Evolutionary conservation across 2,797 vertebrate species (phyloP), one percentile per base, ranked within the genome.

Genomic region (Clarias laeviceps): DNA sequence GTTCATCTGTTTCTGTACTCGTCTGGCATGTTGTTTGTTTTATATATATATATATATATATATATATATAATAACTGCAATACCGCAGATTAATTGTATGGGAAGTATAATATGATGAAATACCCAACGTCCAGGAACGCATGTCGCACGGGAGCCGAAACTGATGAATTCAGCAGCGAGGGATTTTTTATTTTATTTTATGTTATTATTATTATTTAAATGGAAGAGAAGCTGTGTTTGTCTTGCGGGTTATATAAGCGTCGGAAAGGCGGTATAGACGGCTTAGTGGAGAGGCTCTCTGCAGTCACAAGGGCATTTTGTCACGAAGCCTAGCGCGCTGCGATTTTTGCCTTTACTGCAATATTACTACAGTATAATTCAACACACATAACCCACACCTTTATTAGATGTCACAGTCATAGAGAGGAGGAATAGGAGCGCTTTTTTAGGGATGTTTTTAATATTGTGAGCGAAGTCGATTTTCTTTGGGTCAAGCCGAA

Each of bases 391-490:
- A 81, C 69, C 37, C 62, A 65, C 61, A 6, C 32, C 64, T 62
- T 56, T 40, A 76, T 78, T 82, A 74, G 68, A 86, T 85, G 66
- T 80, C 40, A 80, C 59, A 56, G 1, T 79, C 59, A 82, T 12
- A 32, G 17, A 82, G 54, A 69, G 24, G 61, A 64, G 24, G 20
- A 80, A 83, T 45, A 17, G 69, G 5, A 29, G 17, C 61, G 62
- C 45, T 76, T 74, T 50, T 61, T n/a, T 66, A 24, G 22, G 37
- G 20, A 17, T 61, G 27, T 84, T 88, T 87, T 90, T 57, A 77
- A 86, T 77, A 29, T 74, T 54, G 40, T 15, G 56, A 78, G n/a
- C 74, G 11, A 61, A 17, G 56, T 64, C 45, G 61, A 68, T 68
- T 82, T 72, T 56, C 34, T n/a, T 34, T 1, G 17, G 54, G 66